Percentiles rank a stretch among this genome's conserved stretches.
Evolutionary conservation across 2,113 vertebrate species (phyloP).

Genomic region (Arenaria interpres): DNA sequence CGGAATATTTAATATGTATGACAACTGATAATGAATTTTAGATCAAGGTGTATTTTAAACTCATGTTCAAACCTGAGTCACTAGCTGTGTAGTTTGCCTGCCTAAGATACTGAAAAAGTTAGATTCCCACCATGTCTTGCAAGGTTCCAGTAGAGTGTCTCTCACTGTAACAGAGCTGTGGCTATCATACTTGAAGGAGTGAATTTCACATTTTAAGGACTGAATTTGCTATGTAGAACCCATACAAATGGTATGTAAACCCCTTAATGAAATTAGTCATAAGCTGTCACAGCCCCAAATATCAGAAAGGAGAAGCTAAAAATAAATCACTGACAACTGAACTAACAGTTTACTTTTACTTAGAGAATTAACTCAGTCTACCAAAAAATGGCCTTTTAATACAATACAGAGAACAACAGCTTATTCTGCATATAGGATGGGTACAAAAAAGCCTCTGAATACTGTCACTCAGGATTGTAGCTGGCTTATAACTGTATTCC

Average conservation of each 20-base stretch:
- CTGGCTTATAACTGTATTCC: background rate
- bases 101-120: background rate
- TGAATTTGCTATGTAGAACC: background rate
- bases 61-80: background rate
- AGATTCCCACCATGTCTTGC: background rate
- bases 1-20: background rate
- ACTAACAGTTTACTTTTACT: background rate
- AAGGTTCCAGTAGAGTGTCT: background rate
- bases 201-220: background rate
- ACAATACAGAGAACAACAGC: background rate
- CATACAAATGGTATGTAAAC: background rate
- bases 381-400: background rate
- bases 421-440: background rate
- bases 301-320: background rate
- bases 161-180: background rate
- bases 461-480: background rate
- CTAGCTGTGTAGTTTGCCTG: fast-evolving
- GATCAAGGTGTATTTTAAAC: background rate
- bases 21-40: background rate
- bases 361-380: background rate
- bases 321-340: conserved; percentile 11
- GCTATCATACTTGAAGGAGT: background rate
- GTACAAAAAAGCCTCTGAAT: background rate
- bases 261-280: background rate
- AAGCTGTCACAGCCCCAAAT: background rate